A percentile compares a stretch with the other conserved stretches of the same genome.
These are phyloP conservation scores for Brachystomella parvula DNA, from an alignment of 1,140 invertebrate species.

Conservation along the genomic window DNA sequence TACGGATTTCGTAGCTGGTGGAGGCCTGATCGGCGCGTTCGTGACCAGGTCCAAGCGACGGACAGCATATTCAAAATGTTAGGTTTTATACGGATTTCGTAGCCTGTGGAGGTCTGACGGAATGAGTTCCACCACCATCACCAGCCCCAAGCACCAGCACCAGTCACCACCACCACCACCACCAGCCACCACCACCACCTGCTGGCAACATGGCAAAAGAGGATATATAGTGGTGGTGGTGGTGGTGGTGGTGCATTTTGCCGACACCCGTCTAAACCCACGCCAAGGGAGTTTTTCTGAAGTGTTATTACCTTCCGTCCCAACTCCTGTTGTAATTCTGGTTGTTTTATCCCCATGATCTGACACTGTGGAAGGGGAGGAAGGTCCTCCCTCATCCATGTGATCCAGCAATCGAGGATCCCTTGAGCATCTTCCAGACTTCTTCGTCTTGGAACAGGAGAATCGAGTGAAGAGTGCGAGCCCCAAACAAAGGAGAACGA, in stretches of 20 bases:
- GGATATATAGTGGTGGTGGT: too few relatives aligned
- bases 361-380: neutral
- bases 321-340: neutral
- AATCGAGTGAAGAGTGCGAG: slow-evolving; percentile 14
- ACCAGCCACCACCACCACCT: too few relatives aligned
- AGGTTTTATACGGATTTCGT: too few relatives aligned
- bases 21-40: too few relatives aligned
- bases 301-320: neutral
- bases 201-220: neutral
- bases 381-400: slow-evolving; percentile 8
- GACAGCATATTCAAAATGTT: too few relatives aligned
- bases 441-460: slow-evolving; percentile 1
- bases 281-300: neutral
- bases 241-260: too few relatives aligned
- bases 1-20: too few relatives aligned
- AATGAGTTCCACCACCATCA: too few relatives aligned
- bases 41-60: too few relatives aligned
- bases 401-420: slow-evolving; percentile 20
- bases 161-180: too few relatives aligned
- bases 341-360: neutral
- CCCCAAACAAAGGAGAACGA: slow-evolving; percentile 11
- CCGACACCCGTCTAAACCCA: neutral
- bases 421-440: slow-evolving; percentile 12
- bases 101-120: too few relatives aligned
- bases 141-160: too few relatives aligned